Conservation (phyloP, 2,888 invertebrate species). For the Ormyrus labotus region DNA sequence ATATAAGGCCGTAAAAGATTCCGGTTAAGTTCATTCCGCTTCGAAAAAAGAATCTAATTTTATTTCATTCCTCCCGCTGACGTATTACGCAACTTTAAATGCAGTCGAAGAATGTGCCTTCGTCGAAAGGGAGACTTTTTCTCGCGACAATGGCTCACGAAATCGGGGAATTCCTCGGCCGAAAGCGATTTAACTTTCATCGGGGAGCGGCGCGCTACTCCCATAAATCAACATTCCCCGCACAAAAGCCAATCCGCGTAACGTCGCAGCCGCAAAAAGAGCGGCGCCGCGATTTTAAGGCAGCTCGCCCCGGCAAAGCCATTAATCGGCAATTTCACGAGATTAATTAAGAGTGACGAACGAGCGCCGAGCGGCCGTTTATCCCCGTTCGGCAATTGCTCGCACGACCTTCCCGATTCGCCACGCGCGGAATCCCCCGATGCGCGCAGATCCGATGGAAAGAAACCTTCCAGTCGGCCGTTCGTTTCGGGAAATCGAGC, state of each 20-base stretch:
- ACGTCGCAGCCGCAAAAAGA: background rate
- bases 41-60: too few species aligned
- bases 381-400: slow-evolving; percentile 37
- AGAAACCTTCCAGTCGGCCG: too few species aligned
- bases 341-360: slow-evolving; percentile 55
- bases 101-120: background rate
- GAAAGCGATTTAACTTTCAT: background rate
- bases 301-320: background rate
- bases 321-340: slow-evolving; percentile 47
- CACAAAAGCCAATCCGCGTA: background rate
- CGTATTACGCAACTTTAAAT: too few species aligned
- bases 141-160: background rate
- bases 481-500: too few species aligned
- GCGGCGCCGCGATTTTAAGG: background rate
- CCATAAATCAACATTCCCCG: slow-evolving; percentile 22
- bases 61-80: too few species aligned
- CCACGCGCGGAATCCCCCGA: slow-evolving; percentile 2
- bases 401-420: slow-evolving; percentile 23
- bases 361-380: slow-evolving; percentile 27
- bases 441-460: too few species aligned
- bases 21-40: too few species aligned
- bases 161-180: background rate
- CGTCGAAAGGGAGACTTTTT: background rate
- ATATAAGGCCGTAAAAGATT: too few species aligned
- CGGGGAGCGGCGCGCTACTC: background rate